Conservation (phyloP, 2,113 vertebrate genomes). For the Bujurquina vittata region DNA sequence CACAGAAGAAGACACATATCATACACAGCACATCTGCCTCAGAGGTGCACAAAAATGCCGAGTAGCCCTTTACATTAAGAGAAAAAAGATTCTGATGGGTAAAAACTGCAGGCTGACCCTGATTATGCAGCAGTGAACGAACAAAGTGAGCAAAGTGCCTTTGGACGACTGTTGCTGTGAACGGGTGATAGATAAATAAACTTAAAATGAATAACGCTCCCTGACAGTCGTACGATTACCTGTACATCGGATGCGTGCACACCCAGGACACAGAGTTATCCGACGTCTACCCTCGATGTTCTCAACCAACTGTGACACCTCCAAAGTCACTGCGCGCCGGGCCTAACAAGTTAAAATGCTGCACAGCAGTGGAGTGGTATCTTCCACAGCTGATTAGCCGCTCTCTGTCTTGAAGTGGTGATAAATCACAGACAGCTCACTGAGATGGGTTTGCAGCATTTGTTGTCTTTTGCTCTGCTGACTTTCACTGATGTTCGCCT, state of each 20-base stretch:
- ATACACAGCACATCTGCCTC: not conserved
- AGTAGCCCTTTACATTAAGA: not conserved
- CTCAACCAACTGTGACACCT: not conserved
- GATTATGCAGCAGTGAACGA: not conserved
- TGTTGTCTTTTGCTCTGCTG: constrained; percentile 62
- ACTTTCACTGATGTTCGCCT: constrained; percentile 51
- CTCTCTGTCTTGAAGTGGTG: constrained; percentile 34
- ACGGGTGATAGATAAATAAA: not conserved
- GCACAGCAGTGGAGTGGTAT: constrained; percentile 20
- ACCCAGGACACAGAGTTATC: not conserved
- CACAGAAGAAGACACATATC: not conserved
- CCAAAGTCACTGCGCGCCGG: not conserved
- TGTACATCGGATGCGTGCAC: not conserved
- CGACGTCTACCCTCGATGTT: not conserved
- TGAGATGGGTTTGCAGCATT: constrained; percentile 38
- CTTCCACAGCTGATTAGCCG: constrained; percentile 56
- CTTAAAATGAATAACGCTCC: not conserved
- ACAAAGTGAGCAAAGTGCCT: constrained; percentile 6
- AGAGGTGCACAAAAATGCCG: too few species aligned
- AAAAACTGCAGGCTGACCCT: not conserved
- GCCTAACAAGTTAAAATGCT: not conserved
- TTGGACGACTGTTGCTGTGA: not conserved
- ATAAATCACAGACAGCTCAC: constrained; percentile 58
- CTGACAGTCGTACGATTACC: not conserved
- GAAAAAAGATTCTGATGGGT: not conserved